Base-by-base conservation (phyloP, 37 sponge, comb jelly and placozoan genomes). In the Diacarnus erythraeanus region DNA sequence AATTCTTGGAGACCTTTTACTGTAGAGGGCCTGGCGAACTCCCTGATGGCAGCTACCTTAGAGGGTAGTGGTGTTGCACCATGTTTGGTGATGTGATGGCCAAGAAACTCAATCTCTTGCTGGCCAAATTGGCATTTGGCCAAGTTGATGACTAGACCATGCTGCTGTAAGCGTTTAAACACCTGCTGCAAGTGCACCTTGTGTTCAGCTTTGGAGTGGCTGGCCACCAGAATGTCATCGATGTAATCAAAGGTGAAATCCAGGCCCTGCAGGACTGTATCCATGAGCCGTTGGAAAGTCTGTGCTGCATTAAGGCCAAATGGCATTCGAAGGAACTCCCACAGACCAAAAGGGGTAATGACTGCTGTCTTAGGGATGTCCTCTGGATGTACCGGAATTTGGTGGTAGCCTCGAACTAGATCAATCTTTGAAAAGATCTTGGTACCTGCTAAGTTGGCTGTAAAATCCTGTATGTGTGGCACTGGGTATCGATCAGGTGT, bases 381-480 rank as follows among this genome's bases (percentile, higher is more conserved):
- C 17, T 38, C 75, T 12, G 79, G 80, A n/a, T 40, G 60, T 12
- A 84, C 76, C 25, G 77, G 85, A 29, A 84, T 84, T 75, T 89
- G 90, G 34, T 84, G 70, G 54, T 74, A 74, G 3, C n/a, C 75
- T 25, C 84, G 69, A 0, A 89, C 80, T 2, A 90, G 81, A 71
- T 90, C 85, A 1, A 89, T 38, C 54, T 66, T 83, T 27, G 85
- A 84, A 61, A 89, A 89, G 23, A 84, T 47, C 37, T 79, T 89
- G 60, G 80, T 44, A 31, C 89, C 84, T 12, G 82, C 83, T 0
- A 84, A 80, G 38, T 75, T 60, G 25, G 69, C 42, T 5, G 90
- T 63, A 64, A 89, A 89, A 44, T 89, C 81, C 35, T 81, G 87
- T 20, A 90, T 77, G 47, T 90, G 91, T 0, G 91, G 87, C 33